A percentile compares a stretch with the other conserved stretches of the same genome.
These are phyloP conservation scores for Geophilus truncorum DNA, from an alignment of 2,888 invertebrate genomes.

Conservation along the genomic window DNA sequence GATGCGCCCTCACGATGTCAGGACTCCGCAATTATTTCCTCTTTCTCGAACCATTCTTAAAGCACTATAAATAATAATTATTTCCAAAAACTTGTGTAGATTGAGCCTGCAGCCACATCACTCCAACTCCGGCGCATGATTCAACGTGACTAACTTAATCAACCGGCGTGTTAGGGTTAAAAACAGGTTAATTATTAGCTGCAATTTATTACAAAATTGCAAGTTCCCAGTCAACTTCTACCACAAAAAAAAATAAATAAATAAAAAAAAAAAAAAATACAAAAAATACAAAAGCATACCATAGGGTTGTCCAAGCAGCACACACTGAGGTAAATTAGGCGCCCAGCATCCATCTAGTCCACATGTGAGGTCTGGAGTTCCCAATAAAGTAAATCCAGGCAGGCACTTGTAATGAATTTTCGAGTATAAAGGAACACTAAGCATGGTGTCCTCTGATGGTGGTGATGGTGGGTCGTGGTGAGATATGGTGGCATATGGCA, in stretches of 20 bases:
- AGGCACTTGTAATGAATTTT: constrained; percentile 46
- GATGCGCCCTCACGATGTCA: no score
- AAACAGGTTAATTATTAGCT: background rate
- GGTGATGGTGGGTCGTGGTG: background rate
- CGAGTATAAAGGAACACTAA: constrained; percentile 9
- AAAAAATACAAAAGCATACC: constrained; percentile 13
- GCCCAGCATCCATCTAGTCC: constrained; percentile 49
- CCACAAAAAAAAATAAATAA: background rate
- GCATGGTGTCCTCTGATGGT: background rate
- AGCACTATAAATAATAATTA: background rate
- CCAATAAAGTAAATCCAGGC: constrained; percentile 49
- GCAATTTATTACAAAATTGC: background rate
- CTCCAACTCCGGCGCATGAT: background rate
- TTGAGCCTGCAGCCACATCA: background rate
- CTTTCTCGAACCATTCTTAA: background rate
- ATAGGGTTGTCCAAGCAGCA: background rate
- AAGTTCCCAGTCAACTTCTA: background rate
- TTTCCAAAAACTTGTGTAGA: background rate
- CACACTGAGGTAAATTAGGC: constrained; percentile 39
- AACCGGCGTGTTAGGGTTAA: background rate
- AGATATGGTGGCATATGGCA: constrained; percentile 3
- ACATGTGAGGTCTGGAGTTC: constrained; percentile 47
- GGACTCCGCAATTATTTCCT: no score
- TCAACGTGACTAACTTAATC: background rate
- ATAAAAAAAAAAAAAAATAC: no score